Conservation (phyloP, 2,888 invertebrate species). For the Caenorhabditis sinica region DNA sequence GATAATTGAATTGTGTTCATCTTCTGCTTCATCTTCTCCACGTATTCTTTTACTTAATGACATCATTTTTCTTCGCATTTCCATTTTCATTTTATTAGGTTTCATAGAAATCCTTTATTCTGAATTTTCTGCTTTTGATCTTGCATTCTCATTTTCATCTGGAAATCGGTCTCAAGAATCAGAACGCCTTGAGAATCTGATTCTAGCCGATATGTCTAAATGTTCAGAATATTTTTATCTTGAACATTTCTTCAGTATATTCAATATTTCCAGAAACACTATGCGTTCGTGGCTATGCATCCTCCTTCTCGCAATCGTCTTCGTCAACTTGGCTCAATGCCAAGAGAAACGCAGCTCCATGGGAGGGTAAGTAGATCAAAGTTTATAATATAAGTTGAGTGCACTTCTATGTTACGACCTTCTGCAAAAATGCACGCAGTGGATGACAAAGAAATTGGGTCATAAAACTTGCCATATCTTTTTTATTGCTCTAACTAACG, state of each 20-base stretch:
- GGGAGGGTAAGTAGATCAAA: slow-evolving; percentile 34
- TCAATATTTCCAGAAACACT: slow-evolving; percentile 6
- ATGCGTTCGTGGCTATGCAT: slow-evolving; percentile 28
- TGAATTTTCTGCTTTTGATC: neutral
- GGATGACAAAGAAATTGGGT: too few relatives aligned
- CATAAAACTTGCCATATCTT: too few relatives aligned
- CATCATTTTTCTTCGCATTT: slow-evolving; percentile 19
- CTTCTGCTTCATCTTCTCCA: neutral
- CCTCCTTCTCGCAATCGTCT: neutral
- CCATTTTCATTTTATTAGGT: neutral
- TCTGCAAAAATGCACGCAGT: neutral
- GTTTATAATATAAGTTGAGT: neutral
- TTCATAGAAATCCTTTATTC: neutral
- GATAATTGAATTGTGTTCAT: slow-evolving; percentile 28
- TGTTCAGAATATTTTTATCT: neutral
- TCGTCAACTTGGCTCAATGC: slow-evolving; percentile 1
- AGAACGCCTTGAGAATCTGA: too few relatives aligned
- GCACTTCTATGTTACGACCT: neutral
- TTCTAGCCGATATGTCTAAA: too few relatives aligned
- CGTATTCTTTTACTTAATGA: neutral
- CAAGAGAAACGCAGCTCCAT: slow-evolving; percentile 35
- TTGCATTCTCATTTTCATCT: neutral
- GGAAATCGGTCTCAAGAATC: too few relatives aligned
- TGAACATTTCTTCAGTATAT: neutral
- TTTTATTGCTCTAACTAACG: too few relatives aligned